Conservation (phyloP, 2,888 invertebrate species). For the Cyclophora albipunctata region DNA sequence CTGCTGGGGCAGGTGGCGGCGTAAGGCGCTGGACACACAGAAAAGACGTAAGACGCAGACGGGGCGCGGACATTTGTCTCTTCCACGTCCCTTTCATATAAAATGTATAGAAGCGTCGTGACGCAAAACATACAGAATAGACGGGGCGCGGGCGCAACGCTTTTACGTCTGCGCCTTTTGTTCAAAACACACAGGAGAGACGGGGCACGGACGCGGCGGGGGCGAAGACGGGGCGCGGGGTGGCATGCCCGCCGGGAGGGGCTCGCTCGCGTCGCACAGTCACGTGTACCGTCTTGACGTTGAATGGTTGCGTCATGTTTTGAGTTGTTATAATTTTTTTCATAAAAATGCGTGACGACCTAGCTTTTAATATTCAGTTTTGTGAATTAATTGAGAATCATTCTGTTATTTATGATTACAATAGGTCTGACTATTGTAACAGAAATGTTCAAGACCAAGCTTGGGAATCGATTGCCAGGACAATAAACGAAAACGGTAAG, state of each 20-base stretch:
- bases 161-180: not conserved
- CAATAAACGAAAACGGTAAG: slow-evolving; percentile 5
- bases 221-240: too few relatives aligned
- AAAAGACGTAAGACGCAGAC: not conserved
- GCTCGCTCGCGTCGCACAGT: too few relatives aligned
- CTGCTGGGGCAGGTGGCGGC: too few relatives aligned
- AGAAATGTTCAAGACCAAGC: slow-evolving; percentile 5
- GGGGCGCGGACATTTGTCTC: not conserved
- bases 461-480: slow-evolving; percentile 3
- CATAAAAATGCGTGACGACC: slow-evolving; percentile 4
- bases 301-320: slow-evolving; percentile 1
- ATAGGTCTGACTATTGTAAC: slow-evolving; percentile 4
- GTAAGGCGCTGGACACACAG: not conserved
- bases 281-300: not conserved
- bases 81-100: not conserved
- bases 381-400: slow-evolving; percentile 1
- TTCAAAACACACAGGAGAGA: not conserved
- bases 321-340: slow-evolving; percentile 3
- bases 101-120: not conserved
- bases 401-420: not conserved
- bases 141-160: not conserved
- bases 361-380: slow-evolving; percentile 4
- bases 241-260: too few relatives aligned
- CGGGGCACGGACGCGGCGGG: too few relatives aligned
- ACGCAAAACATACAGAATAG: not conserved